These are phyloP conservation scores for Drosophila algonquin DNA, from an alignment of 2,888 invertebrate species.

Conservation along the genomic window DNA sequence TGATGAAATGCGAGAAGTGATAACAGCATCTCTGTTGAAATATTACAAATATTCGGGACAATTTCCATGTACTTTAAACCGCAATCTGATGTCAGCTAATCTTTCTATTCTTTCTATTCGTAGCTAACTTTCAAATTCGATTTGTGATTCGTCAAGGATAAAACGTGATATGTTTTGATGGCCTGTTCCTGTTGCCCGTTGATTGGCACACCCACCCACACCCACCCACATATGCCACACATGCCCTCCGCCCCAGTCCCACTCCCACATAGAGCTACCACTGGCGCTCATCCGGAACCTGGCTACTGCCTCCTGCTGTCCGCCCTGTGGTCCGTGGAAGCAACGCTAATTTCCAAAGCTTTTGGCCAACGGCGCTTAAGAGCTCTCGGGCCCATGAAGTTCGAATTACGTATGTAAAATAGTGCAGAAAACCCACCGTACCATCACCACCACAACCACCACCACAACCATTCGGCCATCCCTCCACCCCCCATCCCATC, in stretches of 20 bases:
- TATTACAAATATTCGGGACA: too few relatives aligned
- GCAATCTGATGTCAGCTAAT: too few relatives aligned
- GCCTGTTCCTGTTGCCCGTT: conserved; percentile 33
- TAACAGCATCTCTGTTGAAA: too few relatives aligned
- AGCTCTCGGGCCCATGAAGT: conserved; percentile 70
- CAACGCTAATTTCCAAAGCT: conserved; percentile 70
- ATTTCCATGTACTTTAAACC: too few relatives aligned
- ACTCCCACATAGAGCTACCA: neutral
- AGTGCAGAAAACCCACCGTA: conserved; percentile 51
- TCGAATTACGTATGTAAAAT: conserved; percentile 76
- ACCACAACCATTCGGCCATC: too few relatives aligned
- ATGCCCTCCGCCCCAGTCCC: neutral
- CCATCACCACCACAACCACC: neutral
- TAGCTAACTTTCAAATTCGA: conserved; percentile 15
- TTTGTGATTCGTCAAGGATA: conserved; percentile 17
- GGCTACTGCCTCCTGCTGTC: conserved; percentile 37
- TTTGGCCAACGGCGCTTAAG: conserved; percentile 70
- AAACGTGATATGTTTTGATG: conserved; percentile 6
- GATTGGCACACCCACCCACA: conserved; percentile 21
- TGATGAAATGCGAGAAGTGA: too few relatives aligned
- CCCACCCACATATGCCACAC: neutral
- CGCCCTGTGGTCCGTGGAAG: conserved; percentile 18
- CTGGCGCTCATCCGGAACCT: neutral
- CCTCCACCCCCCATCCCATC: too few relatives aligned
- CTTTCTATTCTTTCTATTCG: too few relatives aligned